Evolutionary conservation across 1,140 invertebrate genomes (phyloP).

Genomic region (Drosophila carrolli): DNA sequence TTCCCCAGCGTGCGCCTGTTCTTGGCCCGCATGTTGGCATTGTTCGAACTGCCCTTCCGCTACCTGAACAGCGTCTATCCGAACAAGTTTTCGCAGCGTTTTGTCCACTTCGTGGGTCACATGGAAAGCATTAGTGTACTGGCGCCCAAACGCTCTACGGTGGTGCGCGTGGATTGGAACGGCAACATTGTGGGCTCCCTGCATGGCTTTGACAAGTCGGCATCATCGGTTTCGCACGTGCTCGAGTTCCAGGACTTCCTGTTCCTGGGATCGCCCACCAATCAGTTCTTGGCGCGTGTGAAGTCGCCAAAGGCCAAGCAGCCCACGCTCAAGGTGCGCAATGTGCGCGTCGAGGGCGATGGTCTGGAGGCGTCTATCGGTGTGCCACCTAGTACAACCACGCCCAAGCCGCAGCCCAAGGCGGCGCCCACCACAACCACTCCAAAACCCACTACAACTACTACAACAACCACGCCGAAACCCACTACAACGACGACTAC

Average conservation of each 20-base stretch:
- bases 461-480: slow-evolving; percentile 32
- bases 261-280: slow-evolving; percentile 88
- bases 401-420: slow-evolving; percentile 44
- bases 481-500: slow-evolving; percentile 37
- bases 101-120: slow-evolving; percentile 85
- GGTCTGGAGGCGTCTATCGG: slow-evolving; percentile 70
- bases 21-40: slow-evolving; percentile 85
- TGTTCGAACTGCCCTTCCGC: slow-evolving; percentile 86
- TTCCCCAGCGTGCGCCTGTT: slow-evolving; percentile 88
- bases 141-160: slow-evolving; percentile 83
- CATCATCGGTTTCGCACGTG: slow-evolving; percentile 86
- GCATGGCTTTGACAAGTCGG: slow-evolving; percentile 85
- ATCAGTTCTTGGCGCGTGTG: slow-evolving; percentile 88
- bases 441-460: slow-evolving; percentile 35
- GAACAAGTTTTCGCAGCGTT: slow-evolving; percentile 70
- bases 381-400: slow-evolving; percentile 45
- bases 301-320: slow-evolving; percentile 85
- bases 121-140: slow-evolving; percentile 75
- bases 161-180: slow-evolving; percentile 87
- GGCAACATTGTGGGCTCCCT: slow-evolving; percentile 88
- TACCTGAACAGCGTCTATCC: slow-evolving; percentile 86
- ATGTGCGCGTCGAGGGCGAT: slow-evolving; percentile 77
- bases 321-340: slow-evolving; percentile 81
- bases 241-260: slow-evolving; percentile 86
- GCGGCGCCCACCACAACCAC: slow-evolving; percentile 44